Base-by-base conservation (phyloP, 1,140 invertebrate genomes). In the Tachypleus tridentatus region DNA sequence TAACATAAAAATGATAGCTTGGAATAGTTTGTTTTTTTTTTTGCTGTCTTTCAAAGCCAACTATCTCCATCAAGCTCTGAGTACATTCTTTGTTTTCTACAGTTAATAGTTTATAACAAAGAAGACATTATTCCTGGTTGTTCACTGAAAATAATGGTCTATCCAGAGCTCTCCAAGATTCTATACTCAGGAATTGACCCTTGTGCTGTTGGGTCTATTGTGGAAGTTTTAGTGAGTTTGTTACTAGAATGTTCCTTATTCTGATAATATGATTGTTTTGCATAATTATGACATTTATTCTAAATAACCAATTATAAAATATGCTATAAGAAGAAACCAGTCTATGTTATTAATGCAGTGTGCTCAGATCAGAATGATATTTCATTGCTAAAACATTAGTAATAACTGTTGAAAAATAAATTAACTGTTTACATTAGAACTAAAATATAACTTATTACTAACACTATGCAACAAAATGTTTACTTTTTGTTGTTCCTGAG, bases 201-300 rank as follows among this genome's bases (percentile, higher is more conserved):
- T 49, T 70, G 69, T 65, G 65, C 67, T 10, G 63, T 76, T 51
- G 71, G 69, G 5, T 73, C 73, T 5, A 60, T 76, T 9, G 69
- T 76, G 51, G 71, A 63, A 70, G 69, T 70, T n/a, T 51, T 70
- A 57, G 69, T 70, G 62, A 67, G 67, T 59, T 57, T 52, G n/a
- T 61, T 63, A 48, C 29, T 29, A 29, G 29, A 29, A 29, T 29
- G 29, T 29, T 29, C 29, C 29, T 29, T 29, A 29, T 29, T 29
- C 29, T 29, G 29, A 29, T 29, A 29, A 29, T 29, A 29, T 2
- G 29, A 29, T 29, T 29, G 29, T 29, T 29, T 29, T 29, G 29
- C 29, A 29, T 29, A 29, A 2, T 29, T 29, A 29, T 2, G 2
- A 29, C 29, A 29, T 29, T 29, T 29, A 29, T 29, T 29, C 29